A percentile compares a stretch with the other conserved stretches of the same genome.
These are phyloP conservation scores for Calameuta filiformis DNA, from an alignment of 2,888 invertebrate genomes.

Conservation along the genomic window DNA sequence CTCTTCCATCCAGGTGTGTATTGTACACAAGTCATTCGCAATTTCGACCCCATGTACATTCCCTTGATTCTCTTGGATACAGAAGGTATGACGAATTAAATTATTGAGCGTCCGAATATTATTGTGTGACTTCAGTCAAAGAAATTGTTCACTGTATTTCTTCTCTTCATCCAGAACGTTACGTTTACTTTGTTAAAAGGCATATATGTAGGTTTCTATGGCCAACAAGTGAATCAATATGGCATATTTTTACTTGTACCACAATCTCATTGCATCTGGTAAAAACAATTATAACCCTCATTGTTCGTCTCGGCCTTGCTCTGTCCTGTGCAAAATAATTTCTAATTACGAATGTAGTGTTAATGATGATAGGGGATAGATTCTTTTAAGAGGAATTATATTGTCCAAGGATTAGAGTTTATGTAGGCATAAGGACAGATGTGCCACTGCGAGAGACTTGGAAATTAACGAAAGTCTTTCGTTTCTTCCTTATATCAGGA, in stretches of 20 bases:
- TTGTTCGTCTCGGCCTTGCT: neutral
- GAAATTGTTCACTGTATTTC: neutral
- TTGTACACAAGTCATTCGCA: neutral
- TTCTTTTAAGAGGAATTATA: neutral
- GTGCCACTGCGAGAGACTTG: neutral
- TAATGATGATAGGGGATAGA: neutral
- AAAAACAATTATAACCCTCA: neutral
- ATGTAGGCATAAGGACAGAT: neutral
- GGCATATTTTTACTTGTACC: neutral
- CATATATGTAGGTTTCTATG: neutral
- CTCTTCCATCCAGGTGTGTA: neutral
- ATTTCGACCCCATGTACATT: neutral
- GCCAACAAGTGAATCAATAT: neutral
- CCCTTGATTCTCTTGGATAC: neutral
- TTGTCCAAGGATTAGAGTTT: neutral
- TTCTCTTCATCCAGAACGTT: neutral
- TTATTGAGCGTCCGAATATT: neutral
- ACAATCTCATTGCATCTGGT: constrained; percentile 12
- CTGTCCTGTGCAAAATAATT: neutral
- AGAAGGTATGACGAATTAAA: neutral
- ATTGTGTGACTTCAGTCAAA: neutral
- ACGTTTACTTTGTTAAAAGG: neutral
- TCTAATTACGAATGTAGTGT: neutral
- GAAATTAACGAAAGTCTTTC: neutral
- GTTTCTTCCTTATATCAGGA: neutral